Evolutionary conservation across 2,113 vertebrate genomes (phyloP).

Genomic region (Pelodiscus sinensis): DNA sequence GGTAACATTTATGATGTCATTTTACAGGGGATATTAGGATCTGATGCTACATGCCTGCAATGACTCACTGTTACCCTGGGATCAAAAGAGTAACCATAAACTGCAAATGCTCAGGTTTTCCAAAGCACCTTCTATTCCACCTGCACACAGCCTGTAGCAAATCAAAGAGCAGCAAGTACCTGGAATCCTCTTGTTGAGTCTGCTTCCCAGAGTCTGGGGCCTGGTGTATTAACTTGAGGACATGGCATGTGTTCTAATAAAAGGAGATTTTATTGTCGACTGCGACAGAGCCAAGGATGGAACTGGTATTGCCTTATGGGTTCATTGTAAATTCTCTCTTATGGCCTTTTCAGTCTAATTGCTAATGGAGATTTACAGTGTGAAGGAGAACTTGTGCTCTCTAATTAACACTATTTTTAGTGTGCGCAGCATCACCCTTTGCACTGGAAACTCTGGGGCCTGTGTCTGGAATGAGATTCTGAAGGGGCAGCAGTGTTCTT

Average conservation of each 20-base stretch:
- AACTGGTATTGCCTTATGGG: conserved; percentile 17
- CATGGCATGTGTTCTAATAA: conserved; percentile 57
- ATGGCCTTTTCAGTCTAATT: conserved; percentile 44
- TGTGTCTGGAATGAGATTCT: accelerated
- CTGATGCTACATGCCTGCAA: background rate
- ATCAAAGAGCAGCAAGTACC: conserved; percentile 38
- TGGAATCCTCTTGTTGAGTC: conserved; percentile 1
- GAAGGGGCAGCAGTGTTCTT: background rate
- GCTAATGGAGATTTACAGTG: conserved; percentile 64
- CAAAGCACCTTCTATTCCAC: background rate
- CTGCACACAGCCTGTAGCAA: background rate
- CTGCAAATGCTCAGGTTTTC: background rate
- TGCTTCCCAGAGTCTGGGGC: conserved; percentile 53
- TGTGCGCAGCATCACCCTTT: conserved; percentile 19
- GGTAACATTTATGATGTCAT: background rate
- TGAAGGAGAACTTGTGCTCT: conserved; percentile 27
- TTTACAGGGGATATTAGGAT: background rate
- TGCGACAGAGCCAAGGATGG: conserved; percentile 31
- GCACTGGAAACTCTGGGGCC: background rate
- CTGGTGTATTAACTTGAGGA: conserved; percentile 56
- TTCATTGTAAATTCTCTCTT: conserved; percentile 40
- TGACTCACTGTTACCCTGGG: conserved; percentile 42
- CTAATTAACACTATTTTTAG: conserved; percentile 43
- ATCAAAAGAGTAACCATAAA: background rate
- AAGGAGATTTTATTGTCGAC: conserved; percentile 59